Evolutionary conservation across 2,888 invertebrate species (phyloP).

Genomic region (Odontocerum albicorne): DNA sequence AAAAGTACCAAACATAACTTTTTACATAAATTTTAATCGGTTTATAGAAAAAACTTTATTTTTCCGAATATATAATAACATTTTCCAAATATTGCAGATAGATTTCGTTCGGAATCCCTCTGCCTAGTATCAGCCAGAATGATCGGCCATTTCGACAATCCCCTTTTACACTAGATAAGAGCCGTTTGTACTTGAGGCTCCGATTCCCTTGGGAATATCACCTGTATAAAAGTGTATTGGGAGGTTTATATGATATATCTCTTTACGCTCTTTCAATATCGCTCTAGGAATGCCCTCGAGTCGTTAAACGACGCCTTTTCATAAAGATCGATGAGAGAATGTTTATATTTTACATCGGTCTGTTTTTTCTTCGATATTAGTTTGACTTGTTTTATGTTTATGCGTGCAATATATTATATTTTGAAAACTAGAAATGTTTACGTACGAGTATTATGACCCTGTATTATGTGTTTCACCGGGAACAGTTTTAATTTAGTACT

Average conservation of each 20-base stretch:
- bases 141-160: background rate
- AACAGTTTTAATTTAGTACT: too few relatives aligned
- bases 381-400: background rate
- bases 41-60: too few relatives aligned
- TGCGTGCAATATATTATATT: too few relatives aligned
- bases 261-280: slow-evolving; percentile 19
- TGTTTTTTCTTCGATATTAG: background rate
- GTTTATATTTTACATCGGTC: background rate
- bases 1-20: too few relatives aligned
- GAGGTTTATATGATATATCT: slow-evolving; percentile 4
- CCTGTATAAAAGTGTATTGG: slow-evolving; percentile 9
- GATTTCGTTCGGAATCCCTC: background rate
- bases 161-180: background rate
- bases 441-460: too few relatives aligned
- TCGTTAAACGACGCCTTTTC: slow-evolving; percentile 21
- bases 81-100: background rate
- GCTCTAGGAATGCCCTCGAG: slow-evolving; percentile 1
- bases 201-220: slow-evolving; percentile 5
- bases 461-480: too few relatives aligned
- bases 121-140: background rate
- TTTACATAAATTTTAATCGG: too few relatives aligned
- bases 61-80: too few relatives aligned
- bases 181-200: background rate
- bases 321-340: background rate
- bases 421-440: background rate